These are phyloP conservation scores for Lamproptera curius DNA, from an alignment of 2,888 invertebrate species.

Conservation along the genomic window DNA sequence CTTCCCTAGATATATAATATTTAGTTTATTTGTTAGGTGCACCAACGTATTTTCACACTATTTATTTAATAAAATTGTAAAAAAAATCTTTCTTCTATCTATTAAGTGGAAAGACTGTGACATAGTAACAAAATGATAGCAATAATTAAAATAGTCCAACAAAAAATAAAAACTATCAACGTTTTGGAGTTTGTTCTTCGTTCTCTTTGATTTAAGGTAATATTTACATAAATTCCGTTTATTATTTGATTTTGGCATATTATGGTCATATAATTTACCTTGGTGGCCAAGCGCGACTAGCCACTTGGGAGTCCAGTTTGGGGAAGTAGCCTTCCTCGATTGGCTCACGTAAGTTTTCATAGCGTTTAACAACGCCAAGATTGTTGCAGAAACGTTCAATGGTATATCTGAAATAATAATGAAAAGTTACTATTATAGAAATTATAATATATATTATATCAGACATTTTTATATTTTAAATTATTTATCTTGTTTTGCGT, in stretches of 20 bases:
- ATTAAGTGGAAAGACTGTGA: too few species aligned
- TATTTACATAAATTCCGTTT: too few species aligned
- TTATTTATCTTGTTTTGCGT: too few species aligned
- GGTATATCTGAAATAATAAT: slow-evolving; percentile 78
- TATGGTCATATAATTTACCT: slow-evolving; percentile 47
- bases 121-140: too few species aligned
- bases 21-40: background rate
- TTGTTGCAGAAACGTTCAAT: slow-evolving; percentile 85
- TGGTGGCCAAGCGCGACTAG: slow-evolving; percentile 85
- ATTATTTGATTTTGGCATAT: background rate
- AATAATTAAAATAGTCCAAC: too few species aligned
- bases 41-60: too few species aligned
- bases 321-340: slow-evolving; percentile 89
- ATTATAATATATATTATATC: too few species aligned
- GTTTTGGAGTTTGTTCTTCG: background rate
- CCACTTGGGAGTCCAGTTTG: slow-evolving; percentile 86
- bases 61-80: too few species aligned
- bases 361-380: slow-evolving; percentile 79
- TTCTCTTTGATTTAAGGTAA: background rate
- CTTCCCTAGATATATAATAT: background rate
- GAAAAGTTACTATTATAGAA: too few species aligned
- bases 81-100: too few species aligned
- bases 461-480: too few species aligned
- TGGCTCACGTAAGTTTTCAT: slow-evolving; percentile 81
- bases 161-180: background rate